Conservation (phyloP, 2,113 vertebrate species). For the Panthera tigris region DNA sequence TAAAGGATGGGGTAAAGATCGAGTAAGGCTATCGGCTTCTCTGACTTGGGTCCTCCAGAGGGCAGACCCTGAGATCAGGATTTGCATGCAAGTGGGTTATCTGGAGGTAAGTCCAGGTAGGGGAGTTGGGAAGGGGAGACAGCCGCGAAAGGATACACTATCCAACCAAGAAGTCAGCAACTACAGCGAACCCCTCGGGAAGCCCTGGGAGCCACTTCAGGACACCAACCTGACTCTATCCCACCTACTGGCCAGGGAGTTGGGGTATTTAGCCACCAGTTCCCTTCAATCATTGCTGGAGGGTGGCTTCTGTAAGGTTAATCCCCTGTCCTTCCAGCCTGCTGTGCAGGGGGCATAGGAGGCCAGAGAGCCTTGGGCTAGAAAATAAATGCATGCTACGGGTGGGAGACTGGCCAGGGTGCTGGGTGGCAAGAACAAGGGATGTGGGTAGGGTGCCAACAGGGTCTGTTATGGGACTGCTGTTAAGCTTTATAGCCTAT, state of each 20-base stretch:
- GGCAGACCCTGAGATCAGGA: not conserved
- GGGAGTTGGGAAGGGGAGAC: not conserved
- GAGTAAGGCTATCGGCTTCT: fast-evolving
- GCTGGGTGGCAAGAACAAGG: not conserved
- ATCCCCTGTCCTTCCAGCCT: not conserved
- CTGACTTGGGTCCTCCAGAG: not conserved
- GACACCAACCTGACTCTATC: fast-evolving
- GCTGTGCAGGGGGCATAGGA: not conserved
- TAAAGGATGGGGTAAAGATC: not conserved
- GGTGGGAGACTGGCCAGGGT: not conserved
- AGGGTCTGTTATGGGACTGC: too few species aligned
- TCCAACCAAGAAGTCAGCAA: not conserved
- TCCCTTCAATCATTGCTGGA: not conserved
- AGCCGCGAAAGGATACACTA: not conserved
- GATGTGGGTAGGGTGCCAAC: too few species aligned
- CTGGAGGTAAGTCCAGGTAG: not conserved
- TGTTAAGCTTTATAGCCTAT: fast-evolving
- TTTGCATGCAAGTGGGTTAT: not conserved
- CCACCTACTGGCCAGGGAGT: not conserved
- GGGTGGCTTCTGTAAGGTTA: not conserved
- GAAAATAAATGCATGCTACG: not conserved
- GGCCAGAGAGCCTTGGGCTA: not conserved
- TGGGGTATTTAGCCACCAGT: not conserved
- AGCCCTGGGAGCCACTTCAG: not conserved
- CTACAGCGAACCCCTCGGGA: not conserved